These are phyloP conservation scores for Cyanoliseus patagonus DNA, from an alignment of 2,113 vertebrate genomes.

Conservation along the genomic window DNA sequence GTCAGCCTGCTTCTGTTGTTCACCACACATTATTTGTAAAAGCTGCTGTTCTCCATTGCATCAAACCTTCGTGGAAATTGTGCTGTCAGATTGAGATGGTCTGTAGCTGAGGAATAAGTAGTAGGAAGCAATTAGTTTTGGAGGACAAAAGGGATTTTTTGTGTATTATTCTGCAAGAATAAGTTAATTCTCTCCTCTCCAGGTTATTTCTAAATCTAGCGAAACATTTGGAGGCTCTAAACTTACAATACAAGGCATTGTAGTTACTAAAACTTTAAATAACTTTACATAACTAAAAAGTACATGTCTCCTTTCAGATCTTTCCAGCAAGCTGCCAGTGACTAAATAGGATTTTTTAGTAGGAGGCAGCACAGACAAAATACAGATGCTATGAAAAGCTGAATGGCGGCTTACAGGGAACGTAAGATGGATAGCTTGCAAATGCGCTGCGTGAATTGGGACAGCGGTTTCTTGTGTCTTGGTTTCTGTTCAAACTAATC, in stretches of 20 bases:
- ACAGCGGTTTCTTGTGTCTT: background rate
- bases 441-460: background rate
- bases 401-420: background rate
- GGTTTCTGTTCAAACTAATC: background rate
- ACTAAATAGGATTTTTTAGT: slow-evolving; percentile 9
- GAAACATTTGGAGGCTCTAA: background rate
- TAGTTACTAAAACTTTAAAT: background rate
- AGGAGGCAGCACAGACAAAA: slow-evolving; percentile 22
- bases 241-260: background rate
- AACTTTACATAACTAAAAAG: background rate
- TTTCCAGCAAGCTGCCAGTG: background rate
- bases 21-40: background rate
- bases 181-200: background rate
- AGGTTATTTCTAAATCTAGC: background rate
- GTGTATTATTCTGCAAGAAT: background rate
- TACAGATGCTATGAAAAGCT: background rate
- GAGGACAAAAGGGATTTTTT: background rate
- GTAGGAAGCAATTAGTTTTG: background rate
- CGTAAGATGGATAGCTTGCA: background rate
- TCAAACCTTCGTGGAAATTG: background rate
- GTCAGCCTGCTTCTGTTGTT: background rate
- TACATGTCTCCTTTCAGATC: background rate
- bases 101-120: background rate
- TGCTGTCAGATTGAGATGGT: background rate
- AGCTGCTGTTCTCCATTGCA: background rate